Conservation (phyloP, 2,888 invertebrate species). For the Bembecia ichneumoniformis region DNA sequence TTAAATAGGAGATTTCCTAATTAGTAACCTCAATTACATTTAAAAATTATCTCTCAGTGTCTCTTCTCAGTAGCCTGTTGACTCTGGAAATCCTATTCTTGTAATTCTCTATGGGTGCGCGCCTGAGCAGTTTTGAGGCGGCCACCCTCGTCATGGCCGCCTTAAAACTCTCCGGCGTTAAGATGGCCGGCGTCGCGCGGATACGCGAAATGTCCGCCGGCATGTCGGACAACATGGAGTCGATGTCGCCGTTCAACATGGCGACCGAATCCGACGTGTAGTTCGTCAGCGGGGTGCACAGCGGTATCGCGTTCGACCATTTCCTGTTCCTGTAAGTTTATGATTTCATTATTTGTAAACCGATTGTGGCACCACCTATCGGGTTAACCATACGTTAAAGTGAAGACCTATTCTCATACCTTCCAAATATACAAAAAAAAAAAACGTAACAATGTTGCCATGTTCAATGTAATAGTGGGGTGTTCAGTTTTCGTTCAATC, state of each 20-base stretch:
- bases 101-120: slow-evolving; percentile 51
- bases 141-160: slow-evolving; percentile 57
- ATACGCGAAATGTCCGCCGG: slow-evolving; percentile 46
- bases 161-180: slow-evolving; percentile 56
- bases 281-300: slow-evolving; percentile 71
- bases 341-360: too few relatives aligned
- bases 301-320: slow-evolving; percentile 89
- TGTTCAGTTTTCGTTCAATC: too few relatives aligned
- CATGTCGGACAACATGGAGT: slow-evolving; percentile 60
- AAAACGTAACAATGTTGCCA: not conserved
- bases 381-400: too few relatives aligned
- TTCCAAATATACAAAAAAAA: too few relatives aligned
- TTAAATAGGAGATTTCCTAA: too few relatives aligned
- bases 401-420: too few relatives aligned
- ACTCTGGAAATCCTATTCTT: slow-evolving; percentile 56
- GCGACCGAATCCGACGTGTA: slow-evolving; percentile 53
- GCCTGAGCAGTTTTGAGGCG: slow-evolving; percentile 38
- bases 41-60: slow-evolving; percentile 55
- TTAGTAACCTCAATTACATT: not conserved
- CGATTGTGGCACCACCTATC: too few relatives aligned
- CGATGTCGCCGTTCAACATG: slow-evolving; percentile 55
- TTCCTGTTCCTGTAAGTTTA: slow-evolving; percentile 77
- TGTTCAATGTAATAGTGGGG: too few relatives aligned
- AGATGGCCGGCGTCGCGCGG: slow-evolving; percentile 57
- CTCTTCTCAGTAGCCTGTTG: slow-evolving; percentile 50